These are phyloP conservation scores for Syrphus vitripennis DNA, from an alignment of 2,888 invertebrate species.

Conservation along the genomic window DNA sequence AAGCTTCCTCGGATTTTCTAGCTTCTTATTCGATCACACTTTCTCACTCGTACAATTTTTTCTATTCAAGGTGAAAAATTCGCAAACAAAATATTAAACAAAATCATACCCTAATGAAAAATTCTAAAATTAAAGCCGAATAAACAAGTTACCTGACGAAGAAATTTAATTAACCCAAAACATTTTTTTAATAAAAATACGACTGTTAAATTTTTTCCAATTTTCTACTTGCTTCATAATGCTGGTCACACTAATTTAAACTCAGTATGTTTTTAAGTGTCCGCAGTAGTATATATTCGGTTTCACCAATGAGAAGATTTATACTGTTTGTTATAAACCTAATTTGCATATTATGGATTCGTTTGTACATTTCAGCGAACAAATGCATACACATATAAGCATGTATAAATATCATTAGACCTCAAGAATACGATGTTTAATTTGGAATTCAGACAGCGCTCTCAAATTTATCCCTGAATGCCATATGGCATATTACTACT, in stretches of 20 bases:
- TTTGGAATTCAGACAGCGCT: slow-evolving; percentile 50
- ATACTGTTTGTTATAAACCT: slow-evolving; percentile 35
- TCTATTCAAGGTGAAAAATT: no score
- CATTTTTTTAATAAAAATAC: no score
- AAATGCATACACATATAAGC: not conserved
- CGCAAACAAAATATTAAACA: no score
- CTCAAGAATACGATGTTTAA: slow-evolving; percentile 39
- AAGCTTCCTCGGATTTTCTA: no score
- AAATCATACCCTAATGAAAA: no score
- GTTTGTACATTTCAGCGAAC: not conserved
- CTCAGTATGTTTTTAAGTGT: not conserved
- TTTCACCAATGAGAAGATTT: slow-evolving; percentile 51
- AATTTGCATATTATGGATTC: slow-evolving; percentile 50
- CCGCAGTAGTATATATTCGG: not conserved
- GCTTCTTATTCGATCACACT: no score
- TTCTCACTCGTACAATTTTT: no score
- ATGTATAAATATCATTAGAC: not conserved
- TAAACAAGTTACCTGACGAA: no score
- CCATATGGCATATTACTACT: not conserved
- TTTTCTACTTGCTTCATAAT: not conserved
- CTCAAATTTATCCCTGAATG: slow-evolving; percentile 29
- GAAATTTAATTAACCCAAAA: no score
- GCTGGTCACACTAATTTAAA: not conserved
- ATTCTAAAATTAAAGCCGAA: no score
- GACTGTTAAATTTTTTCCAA: not conserved